Percentiles rank a stretch among this genome's conserved stretches.
Evolutionary conservation across 2,888 invertebrate species (phyloP).

Genomic region (Noctua fimbriata): DNA sequence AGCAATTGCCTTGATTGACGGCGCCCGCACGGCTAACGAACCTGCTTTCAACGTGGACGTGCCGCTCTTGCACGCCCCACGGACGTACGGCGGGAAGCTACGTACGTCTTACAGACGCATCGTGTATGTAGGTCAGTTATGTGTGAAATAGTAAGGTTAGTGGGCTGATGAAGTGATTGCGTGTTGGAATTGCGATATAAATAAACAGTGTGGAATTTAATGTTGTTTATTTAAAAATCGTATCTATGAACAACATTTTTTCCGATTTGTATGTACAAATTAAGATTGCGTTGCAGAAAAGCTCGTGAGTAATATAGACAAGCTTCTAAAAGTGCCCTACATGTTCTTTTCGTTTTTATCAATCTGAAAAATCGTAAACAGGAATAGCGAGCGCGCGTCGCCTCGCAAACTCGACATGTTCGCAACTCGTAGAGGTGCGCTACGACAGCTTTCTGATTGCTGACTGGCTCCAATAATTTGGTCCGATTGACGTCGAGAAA

Average conservation of each 20-base stretch:
- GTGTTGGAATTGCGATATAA: constrained; percentile 9
- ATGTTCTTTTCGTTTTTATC: neutral
- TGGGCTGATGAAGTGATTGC: constrained; percentile 44
- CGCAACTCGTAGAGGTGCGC: constrained; percentile 71
- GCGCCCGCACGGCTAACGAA: constrained; percentile 88
- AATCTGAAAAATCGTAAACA: constrained; percentile 18
- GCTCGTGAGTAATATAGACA: neutral
- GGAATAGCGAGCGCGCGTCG: constrained; percentile 22
- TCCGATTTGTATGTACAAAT: neutral
- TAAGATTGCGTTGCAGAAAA: neutral
- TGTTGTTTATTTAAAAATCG: neutral
- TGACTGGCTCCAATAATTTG: constrained; percentile 77
- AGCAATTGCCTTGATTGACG: constrained; percentile 91
- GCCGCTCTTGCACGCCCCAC: constrained; percentile 68
- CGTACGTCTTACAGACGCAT: constrained; percentile 62
- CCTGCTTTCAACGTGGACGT: constrained; percentile 88
- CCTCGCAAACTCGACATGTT: constrained; percentile 48
- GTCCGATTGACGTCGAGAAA: constrained; percentile 75
- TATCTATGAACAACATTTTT: neutral
- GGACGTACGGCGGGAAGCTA: constrained; percentile 47
- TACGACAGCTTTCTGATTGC: constrained; percentile 76
- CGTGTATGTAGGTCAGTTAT: constrained; percentile 58
- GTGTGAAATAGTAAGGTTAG: constrained; percentile 48
- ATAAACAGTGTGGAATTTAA: constrained; percentile 15
- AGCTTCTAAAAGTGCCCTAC: neutral